These are phyloP conservation scores for Ochlodes sylvanus DNA, from an alignment of 2,888 invertebrate genomes.

Conservation along the genomic window DNA sequence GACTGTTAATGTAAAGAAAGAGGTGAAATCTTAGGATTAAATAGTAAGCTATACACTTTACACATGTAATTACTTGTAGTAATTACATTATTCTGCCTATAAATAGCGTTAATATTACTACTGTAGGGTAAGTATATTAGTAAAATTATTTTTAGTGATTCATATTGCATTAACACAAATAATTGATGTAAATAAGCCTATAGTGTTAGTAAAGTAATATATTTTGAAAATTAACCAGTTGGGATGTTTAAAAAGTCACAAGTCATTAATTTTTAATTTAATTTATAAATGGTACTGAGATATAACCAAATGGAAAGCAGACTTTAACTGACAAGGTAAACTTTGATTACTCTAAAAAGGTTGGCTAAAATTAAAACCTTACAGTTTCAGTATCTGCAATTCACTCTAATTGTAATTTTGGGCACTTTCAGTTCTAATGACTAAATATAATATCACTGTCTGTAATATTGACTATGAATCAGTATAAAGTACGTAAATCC, in stretches of 20 bases:
- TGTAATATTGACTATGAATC: too few species aligned
- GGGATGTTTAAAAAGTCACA: neutral
- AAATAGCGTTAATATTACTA: neutral
- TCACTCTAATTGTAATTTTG: too few species aligned
- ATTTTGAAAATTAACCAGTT: constrained; percentile 2
- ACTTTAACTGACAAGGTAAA: too few species aligned
- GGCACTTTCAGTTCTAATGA: too few species aligned
- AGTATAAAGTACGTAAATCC: too few species aligned
- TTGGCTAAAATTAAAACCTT: too few species aligned
- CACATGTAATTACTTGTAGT: constrained; percentile 6
- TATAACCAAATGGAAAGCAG: too few species aligned
- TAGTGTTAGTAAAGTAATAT: constrained; percentile 16
- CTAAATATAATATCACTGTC: too few species aligned
- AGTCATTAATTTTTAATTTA: neutral
- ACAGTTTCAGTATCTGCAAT: too few species aligned
- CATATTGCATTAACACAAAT: constrained; percentile 9
- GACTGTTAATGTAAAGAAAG: constrained; percentile 72
- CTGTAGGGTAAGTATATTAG: neutral
- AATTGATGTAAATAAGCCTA: constrained; percentile 12
- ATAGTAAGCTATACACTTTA: constrained; percentile 10
- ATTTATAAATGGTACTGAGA: too few species aligned
- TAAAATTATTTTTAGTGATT: constrained; percentile 1
- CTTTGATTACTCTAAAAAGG: too few species aligned
- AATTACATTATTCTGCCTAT: constrained; percentile 15
- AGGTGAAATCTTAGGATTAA: constrained; percentile 58